Conservation (phyloP, 2,113 vertebrate genomes). For the Epinephelus fuscoguttatus region DNA sequence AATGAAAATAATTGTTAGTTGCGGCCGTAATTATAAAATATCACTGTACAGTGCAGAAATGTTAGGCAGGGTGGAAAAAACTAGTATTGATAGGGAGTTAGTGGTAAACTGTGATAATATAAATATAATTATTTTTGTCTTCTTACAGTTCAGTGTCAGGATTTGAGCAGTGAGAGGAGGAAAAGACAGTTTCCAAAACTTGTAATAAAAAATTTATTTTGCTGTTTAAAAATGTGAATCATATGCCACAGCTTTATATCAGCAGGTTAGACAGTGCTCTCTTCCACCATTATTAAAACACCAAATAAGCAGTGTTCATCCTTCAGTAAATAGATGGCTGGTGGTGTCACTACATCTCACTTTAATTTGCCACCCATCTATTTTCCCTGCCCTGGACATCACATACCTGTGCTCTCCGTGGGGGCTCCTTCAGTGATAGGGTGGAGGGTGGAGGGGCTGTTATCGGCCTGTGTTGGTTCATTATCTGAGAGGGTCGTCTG, state of each 20-base stretch:
- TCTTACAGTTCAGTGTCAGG: too few species aligned
- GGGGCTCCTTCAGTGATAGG: background rate
- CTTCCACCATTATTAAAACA: background rate
- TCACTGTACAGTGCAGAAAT: background rate
- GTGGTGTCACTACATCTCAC: background rate
- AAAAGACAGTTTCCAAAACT: too few species aligned
- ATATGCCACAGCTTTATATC: background rate
- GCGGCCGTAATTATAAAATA: background rate
- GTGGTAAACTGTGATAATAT: too few species aligned
- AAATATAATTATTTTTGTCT: too few species aligned
- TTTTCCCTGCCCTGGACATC: background rate
- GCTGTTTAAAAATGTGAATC: too few species aligned
- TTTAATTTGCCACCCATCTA: background rate
- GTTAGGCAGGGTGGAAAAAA: too few species aligned
- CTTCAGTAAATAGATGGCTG: background rate
- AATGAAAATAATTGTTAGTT: too few species aligned
- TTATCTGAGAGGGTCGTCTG: background rate
- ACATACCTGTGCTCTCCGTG: conserved; percentile 49
- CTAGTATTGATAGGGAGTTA: too few species aligned
- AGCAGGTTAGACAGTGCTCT: background rate
- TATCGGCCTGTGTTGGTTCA: background rate
- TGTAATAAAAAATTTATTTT: too few species aligned
- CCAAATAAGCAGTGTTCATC: background rate
- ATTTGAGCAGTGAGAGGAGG: too few species aligned
- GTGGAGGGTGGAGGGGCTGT: background rate